Evolutionary conservation across 2,797 vertebrate genomes (phyloP), one percentile per base, ranked within the genome.

Genomic region (Bovichtus diacanthus): DNA sequence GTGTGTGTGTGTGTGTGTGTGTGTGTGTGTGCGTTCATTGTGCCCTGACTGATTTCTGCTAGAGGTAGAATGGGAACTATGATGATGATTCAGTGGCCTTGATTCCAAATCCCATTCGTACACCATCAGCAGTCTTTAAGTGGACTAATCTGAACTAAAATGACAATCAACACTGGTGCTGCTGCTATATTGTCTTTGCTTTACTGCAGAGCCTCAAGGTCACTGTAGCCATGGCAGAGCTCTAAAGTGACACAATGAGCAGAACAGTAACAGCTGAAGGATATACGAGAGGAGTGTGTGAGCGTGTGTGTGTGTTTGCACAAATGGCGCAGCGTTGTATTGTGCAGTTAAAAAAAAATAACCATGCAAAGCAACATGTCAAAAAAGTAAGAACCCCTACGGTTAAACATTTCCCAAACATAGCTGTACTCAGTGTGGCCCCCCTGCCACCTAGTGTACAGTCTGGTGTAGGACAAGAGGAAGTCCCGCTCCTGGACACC

Each of bases 381-480:
- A 76, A 46, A 15, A 50, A 49, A n/a, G 19, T 44, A 25, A 43
- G 2, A 58, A 31, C 18, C 19, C 11, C 4, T 9, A 0, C 18
- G 6, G 3, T 29, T 34, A 2, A 68, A 34, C 18, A 13, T 2
- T 27, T 41, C 23, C 31, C 1, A 2, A 38, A 43, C 41, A 13
- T 1, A 13, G 4, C 18, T 65, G 27, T 8, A 1, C 3, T 72
- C 39, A 2, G 3, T 7, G 68, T 36, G 73, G 66, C 70, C 68
- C 25, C 25, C 15, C 13, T 85, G 89, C 90, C 90, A 82, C 76
- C 92, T 82, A 74, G 78, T 90, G 94, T 25, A 50, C 61, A 76
- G 6, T n/a, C 2, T 19, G 49, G 6, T 47, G 64, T 18, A 78
- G 21, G 12, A 73, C 70, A 67, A 11, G 18, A 27, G 7, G 25